These are phyloP conservation scores for Chymomyza fuscimana DNA, from an alignment of 2,888 invertebrate genomes.

Conservation along the genomic window DNA sequence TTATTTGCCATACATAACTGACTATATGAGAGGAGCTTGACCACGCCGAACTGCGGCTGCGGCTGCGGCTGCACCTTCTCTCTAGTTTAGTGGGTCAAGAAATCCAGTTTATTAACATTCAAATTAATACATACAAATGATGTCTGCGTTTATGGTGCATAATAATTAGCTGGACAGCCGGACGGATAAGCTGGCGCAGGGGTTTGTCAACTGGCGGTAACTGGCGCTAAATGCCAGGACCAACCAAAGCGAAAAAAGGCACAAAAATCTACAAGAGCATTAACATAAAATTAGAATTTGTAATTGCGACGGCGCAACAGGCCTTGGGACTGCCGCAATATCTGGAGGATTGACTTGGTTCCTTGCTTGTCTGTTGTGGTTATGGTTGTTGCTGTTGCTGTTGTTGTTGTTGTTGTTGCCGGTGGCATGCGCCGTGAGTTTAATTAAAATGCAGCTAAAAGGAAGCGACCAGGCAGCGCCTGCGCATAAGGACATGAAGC, in stretches of 20 bases:
- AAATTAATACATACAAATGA: slow-evolving; percentile 74
- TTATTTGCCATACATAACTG: slow-evolving; percentile 47
- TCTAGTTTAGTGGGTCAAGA: slow-evolving; percentile 76
- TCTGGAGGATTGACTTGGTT: not conserved
- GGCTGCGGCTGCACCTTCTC: slow-evolving; percentile 22
- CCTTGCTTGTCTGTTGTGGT: slow-evolving; percentile 4
- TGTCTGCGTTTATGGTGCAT: slow-evolving; percentile 66
- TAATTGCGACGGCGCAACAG: slow-evolving; percentile 77
- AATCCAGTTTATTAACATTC: slow-evolving; percentile 77
- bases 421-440: slow-evolving; percentile 69
- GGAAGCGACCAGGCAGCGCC: slow-evolving; percentile 6
- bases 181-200: not conserved
- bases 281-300: slow-evolving; percentile 79
- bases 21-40: slow-evolving; percentile 25
- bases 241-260: slow-evolving; percentile 16
- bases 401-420: slow-evolving; percentile 44
- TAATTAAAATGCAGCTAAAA: slow-evolving; percentile 74
- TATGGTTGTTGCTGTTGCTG: slow-evolving; percentile 21
- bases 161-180: slow-evolving; percentile 59
- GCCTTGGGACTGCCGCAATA: slow-evolving; percentile 46
- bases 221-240: slow-evolving; percentile 57
- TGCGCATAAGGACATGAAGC: not conserved
- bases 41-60: slow-evolving; percentile 28
- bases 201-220: slow-evolving; percentile 42
- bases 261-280: slow-evolving; percentile 52